Evolutionary conservation across 2,113 vertebrate species (phyloP).

Genomic region (Oriolus oriolus): DNA sequence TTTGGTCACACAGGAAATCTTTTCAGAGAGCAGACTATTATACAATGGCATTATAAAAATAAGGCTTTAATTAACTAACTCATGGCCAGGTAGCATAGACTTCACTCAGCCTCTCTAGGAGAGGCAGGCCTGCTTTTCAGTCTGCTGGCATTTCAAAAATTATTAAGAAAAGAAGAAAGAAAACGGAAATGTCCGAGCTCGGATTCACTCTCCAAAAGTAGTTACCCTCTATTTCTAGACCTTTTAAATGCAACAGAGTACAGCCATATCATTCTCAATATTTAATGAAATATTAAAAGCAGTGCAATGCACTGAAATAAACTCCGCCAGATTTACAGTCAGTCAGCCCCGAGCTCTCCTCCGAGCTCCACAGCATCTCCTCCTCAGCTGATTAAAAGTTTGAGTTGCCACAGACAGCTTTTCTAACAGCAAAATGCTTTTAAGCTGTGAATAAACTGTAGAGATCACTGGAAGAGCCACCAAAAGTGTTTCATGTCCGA

Average conservation of each 20-base stretch:
- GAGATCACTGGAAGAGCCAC: background rate
- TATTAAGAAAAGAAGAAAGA: background rate
- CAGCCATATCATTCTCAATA: background rate
- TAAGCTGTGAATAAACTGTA: background rate
- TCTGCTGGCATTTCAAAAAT: background rate
- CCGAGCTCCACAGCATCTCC: conserved; percentile 17
- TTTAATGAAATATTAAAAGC: conserved; percentile 31
- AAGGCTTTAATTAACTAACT: conserved; percentile 65
- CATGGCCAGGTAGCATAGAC: conserved; percentile 38
- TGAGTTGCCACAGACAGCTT: background rate
- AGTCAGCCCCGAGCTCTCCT: background rate
- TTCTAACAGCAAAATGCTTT: background rate
- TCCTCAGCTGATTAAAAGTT: conserved; percentile 63
- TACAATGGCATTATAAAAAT: conserved; percentile 41
- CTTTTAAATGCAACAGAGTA: background rate
- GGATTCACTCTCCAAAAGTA: background rate
- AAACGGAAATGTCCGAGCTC: rapidly evolving
- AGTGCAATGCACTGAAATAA: background rate
- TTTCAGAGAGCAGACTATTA: background rate
- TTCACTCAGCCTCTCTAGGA: background rate
- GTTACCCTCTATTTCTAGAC: background rate
- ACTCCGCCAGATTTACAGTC: conserved; percentile 35
- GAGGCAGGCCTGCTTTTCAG: conserved; percentile 24
- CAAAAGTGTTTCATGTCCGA: background rate
- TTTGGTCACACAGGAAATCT: conserved; percentile 41